These are phyloP conservation scores for Danio aesculapii DNA, from an alignment of 2,797 vertebrate species.

Conservation along the genomic window DNA sequence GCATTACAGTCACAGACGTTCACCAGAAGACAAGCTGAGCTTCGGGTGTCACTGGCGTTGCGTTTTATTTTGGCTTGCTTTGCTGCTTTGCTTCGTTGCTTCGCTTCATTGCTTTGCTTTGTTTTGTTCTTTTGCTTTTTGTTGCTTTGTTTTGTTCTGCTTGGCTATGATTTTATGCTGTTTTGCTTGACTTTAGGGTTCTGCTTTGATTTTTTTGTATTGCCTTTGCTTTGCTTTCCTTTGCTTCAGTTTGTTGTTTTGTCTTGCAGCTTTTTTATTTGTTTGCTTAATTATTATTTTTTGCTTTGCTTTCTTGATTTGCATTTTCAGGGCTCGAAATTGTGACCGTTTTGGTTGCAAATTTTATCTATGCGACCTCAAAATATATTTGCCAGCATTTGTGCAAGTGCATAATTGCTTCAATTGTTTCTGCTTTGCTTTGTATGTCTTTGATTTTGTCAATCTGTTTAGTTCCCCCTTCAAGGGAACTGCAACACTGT, in stretches of 20 bases:
- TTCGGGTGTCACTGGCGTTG: not conserved
- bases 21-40: not conserved
- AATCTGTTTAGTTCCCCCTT: no score
- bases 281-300: not conserved
- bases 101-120: not conserved
- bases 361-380: no score
- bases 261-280: not conserved
- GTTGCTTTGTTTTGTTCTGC: not conserved
- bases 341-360: no score
- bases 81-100: not conserved
- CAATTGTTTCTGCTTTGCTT: no score
- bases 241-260: no score
- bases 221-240: not conserved
- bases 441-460: no score
- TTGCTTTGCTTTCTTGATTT: no score
- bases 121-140: not conserved
- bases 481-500: no score
- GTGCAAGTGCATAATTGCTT: no score
- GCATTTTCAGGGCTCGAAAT: no score
- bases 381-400: no score
- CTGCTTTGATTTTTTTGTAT: not conserved
- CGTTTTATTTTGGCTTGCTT: not conserved
- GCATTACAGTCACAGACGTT: not conserved
- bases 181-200: not conserved
- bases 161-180: not conserved